Evolutionary conservation across 1,140 invertebrate genomes (phyloP), one percentile per base, ranked within the genome.

Genomic region (Heliconius hermathena): DNA sequence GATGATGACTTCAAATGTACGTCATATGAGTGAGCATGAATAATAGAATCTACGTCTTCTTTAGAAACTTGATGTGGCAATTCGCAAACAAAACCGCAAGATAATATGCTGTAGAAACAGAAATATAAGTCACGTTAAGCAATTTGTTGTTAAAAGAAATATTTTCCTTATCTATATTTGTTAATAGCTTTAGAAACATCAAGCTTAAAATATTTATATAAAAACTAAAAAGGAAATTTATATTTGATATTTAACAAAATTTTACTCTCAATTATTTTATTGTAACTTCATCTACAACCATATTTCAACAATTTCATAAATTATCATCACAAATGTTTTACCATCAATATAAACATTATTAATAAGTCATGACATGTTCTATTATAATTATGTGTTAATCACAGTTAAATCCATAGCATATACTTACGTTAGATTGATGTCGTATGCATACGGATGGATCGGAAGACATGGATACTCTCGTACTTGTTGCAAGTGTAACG

Each of bases 61-160:
- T 92, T 84, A n/a, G 87, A 84, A 36, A 94, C 76, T 71, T 94
- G 87, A 38, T 83, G 82, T 54, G 90, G 91, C n/a, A 95, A 83
- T 52, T 95, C 95, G 85, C 96, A 97, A 60, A 94, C 87, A 83
- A 96, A 96, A 33, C 96, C 96, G 82, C 95, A 96, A 22, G 95
- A 93, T 85, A 94, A 89, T n/a, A 95, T 54, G 33, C 92, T 95
- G 85, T 36, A 82, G 89, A 80, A 73, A 81, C 75, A 83, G 76
- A 76, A 76, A 76, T 38, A 71, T 57, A 72, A 71, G 70, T 33
- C 78, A 79, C 74, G 66, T 79, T 75, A 79, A 11, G 46, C 36
- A 72, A 73, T 79, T 75, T 57, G n/a, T 41, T 72, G 1, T 49
- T 46, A 3, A n/a, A 54, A 52, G 66, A 52, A 52, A 76, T 36